These are phyloP conservation scores for Bombylius major DNA, from an alignment of 2,888 invertebrate species.

Conservation along the genomic window DNA sequence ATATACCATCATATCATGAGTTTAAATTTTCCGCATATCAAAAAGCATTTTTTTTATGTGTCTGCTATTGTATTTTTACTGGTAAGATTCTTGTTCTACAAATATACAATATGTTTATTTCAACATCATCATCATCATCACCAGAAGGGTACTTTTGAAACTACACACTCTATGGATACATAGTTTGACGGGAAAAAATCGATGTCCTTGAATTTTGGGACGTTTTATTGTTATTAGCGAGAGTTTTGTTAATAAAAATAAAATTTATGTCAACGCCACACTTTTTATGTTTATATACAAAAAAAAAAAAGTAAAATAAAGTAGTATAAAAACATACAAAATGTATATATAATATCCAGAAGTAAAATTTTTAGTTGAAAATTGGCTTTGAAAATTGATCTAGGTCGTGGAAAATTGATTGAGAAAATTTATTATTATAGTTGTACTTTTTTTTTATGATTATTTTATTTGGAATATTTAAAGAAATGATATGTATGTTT, in stretches of 20 bases:
- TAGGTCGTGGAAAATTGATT: constrained; percentile 6
- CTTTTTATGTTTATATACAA: constrained; percentile 7
- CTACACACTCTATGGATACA: neutral
- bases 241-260: constrained; percentile 23
- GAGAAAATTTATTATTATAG: neutral
- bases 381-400: neutral
- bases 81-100: neutral
- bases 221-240: constrained; percentile 23
- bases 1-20: no score
- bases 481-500: no score
- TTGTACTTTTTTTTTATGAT: neutral
- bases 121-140: constrained; percentile 3
- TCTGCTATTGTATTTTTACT: neutral
- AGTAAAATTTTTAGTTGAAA: neutral
- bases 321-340: no score
- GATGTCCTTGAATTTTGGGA: constrained; percentile 22
- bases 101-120: neutral
- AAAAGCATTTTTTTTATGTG: neutral
- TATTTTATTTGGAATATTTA: neutral
- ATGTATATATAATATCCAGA: no score
- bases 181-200: constrained; percentile 12
- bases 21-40: neutral
- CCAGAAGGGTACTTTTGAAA: constrained; percentile 4
- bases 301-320: no score
- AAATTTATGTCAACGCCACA: constrained; percentile 21